These are phyloP conservation scores for Mythimna lalbum DNA, from an alignment of 2,888 invertebrate species.

Conservation along the genomic window DNA sequence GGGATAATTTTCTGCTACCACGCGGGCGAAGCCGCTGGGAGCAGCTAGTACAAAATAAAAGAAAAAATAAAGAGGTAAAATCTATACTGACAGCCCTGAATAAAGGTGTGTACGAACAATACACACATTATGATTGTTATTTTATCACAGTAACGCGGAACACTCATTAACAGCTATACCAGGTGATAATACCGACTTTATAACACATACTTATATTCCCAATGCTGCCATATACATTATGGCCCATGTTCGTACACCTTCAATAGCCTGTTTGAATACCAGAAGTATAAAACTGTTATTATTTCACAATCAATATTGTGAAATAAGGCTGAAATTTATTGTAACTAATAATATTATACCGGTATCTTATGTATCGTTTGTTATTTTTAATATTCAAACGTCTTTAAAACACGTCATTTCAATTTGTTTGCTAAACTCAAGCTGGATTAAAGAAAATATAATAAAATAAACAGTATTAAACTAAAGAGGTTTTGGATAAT, in stretches of 20 bases:
- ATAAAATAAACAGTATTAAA: not conserved
- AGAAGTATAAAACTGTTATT: constrained; percentile 21
- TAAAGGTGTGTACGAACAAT: constrained; percentile 40
- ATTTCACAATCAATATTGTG: not conserved
- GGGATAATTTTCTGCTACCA: too few relatives aligned
- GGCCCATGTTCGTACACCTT: not conserved
- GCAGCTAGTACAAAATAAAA: too few relatives aligned
- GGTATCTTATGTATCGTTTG: not conserved
- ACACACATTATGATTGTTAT: constrained; percentile 51
- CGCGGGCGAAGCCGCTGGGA: too few relatives aligned
- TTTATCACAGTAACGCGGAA: constrained; percentile 60
- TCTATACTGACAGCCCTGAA: constrained; percentile 40
- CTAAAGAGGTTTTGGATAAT: too few relatives aligned
- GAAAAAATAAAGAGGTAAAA: not conserved
- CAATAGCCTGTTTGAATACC: constrained; percentile 6
- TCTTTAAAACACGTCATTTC: not conserved
- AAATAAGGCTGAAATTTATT: constrained; percentile 3
- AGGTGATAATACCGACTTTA: constrained; percentile 28
- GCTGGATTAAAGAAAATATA: too few relatives aligned
- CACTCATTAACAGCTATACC: constrained; percentile 10
- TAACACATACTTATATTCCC: constrained; percentile 12
- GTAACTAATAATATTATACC: not conserved
- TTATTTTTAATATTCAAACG: not conserved
- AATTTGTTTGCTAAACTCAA: not conserved
- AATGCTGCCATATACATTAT: constrained; percentile 7